Percentiles rank a stretch among this genome's conserved stretches.
Conservation (phyloP, 2,797 vertebrate genomes). For the Balearica regulorum region DNA sequence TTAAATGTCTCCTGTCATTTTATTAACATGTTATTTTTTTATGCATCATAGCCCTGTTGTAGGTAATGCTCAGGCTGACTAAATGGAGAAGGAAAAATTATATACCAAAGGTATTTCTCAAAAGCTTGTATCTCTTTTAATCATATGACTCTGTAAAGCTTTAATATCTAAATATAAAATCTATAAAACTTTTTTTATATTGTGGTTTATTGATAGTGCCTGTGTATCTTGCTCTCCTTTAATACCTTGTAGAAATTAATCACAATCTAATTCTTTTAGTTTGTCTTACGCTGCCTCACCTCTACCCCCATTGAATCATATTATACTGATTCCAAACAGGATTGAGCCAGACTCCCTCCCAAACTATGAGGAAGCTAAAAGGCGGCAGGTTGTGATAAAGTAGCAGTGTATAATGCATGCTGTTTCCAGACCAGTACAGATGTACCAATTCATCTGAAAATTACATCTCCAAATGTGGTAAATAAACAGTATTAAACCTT, state of each 20-base stretch:
- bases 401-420: not conserved
- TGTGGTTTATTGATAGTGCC: slow-evolving; percentile 17
- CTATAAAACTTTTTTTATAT: not conserved
- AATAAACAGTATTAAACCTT: not conserved
- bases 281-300: not conserved
- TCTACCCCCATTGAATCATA: not conserved
- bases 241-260: not conserved
- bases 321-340: not conserved
- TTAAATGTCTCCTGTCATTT: not conserved
- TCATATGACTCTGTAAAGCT: slow-evolving; percentile 42
- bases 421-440: not conserved
- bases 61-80: not conserved
- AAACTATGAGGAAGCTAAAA: not conserved
- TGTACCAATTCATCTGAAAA: not conserved
- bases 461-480: not conserved
- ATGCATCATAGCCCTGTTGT: not conserved
- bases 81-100: not conserved
- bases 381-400: not conserved
- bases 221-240: not conserved
- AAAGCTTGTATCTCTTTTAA: slow-evolving; percentile 27
- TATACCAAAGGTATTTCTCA: slow-evolving; percentile 42
- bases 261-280: not conserved
- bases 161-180: slow-evolving; percentile 54
- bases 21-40: slow-evolving; percentile 17
- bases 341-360: not conserved